A percentile compares a stretch with the other conserved stretches of the same genome.
Conservation (phyloP, 2,888 invertebrate genomes). For the Idaea dimidiata region DNA sequence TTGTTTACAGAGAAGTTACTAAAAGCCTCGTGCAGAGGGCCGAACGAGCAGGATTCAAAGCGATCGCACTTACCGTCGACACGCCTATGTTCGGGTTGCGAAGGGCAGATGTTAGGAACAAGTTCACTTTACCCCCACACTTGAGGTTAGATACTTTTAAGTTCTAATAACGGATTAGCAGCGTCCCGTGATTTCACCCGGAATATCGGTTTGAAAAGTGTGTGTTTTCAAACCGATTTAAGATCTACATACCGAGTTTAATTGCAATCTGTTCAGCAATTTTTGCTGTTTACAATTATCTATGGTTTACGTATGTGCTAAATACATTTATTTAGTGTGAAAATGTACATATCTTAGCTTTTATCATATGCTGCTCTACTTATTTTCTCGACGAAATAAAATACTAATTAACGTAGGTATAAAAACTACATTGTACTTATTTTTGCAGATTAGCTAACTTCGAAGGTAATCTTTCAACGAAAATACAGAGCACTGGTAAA, state of each 20-base stretch:
- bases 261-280: background rate
- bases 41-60: slow-evolving; percentile 91
- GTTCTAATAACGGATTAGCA: background rate
- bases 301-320: too few species aligned
- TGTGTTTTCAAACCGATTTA: too few species aligned
- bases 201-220: too few species aligned
- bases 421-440: slow-evolving; percentile 8
- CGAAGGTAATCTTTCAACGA: slow-evolving; percentile 74
- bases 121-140: slow-evolving; percentile 90
- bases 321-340: too few species aligned
- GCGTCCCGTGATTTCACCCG: too few species aligned
- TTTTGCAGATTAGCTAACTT: slow-evolving; percentile 89
- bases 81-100: slow-evolving; percentile 93
- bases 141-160: slow-evolving; percentile 78
- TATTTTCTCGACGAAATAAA: background rate
- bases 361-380: background rate
- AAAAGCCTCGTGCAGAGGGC: slow-evolving; percentile 87
- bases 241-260: too few species aligned
- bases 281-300: too few species aligned
- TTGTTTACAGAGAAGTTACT: slow-evolving; percentile 81
- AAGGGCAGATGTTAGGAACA: slow-evolving; percentile 90
- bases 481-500: slow-evolving; percentile 69
- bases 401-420: background rate
- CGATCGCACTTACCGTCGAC: slow-evolving; percentile 93
- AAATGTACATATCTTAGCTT: too few species aligned